Evolutionary conservation across 2,888 invertebrate species (phyloP).

Genomic region (Xylota sylvarum): DNA sequence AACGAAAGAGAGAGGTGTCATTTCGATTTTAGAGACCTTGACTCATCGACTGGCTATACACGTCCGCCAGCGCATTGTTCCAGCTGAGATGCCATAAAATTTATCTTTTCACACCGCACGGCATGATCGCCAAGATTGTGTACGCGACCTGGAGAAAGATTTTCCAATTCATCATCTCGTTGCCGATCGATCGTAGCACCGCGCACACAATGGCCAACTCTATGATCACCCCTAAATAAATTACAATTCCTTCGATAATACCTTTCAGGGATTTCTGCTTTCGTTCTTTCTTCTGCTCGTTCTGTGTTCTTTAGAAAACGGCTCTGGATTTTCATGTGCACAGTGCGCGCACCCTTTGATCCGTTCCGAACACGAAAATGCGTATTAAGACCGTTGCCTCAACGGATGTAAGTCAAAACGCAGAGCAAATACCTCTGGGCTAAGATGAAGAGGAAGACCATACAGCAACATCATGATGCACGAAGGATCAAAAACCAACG

Average conservation of each 20-base stretch:
- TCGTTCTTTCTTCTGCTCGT: conserved; percentile 5
- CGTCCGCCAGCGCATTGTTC: conserved; percentile 42
- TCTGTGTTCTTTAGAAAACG: conserved; percentile 8
- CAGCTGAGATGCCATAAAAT: conserved; percentile 41
- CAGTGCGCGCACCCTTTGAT: conserved; percentile 69
- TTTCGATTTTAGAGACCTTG: conserved; percentile 71
- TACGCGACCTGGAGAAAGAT: conserved; percentile 9
- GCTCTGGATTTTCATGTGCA: conserved; percentile 53
- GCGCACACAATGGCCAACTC: conserved; percentile 36
- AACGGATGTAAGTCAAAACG: conserved; percentile 66
- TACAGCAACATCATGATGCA: conserved; percentile 4
- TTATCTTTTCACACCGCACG: conserved; percentile 54
- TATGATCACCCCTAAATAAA: conserved; percentile 74
- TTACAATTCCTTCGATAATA: conserved; percentile 63
- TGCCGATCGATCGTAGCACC: conserved; percentile 1
- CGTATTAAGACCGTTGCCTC: conserved; percentile 72
- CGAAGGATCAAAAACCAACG: conserved; percentile 60
- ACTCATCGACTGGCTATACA: conserved; percentile 55
- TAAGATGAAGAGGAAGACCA: conserved; percentile 11
- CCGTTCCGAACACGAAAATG: conserved; percentile 69
- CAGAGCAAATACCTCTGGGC: conserved; percentile 68
- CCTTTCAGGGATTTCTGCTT: conserved; percentile 47
- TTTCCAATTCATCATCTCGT: conserved; percentile 57
- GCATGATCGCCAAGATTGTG: conserved; percentile 7
- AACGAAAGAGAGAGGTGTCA: conserved; percentile 60